phyloP scores from a whole-genome alignment of 2,888 invertebrate species.

The Leptopilina myrica region DNA sequence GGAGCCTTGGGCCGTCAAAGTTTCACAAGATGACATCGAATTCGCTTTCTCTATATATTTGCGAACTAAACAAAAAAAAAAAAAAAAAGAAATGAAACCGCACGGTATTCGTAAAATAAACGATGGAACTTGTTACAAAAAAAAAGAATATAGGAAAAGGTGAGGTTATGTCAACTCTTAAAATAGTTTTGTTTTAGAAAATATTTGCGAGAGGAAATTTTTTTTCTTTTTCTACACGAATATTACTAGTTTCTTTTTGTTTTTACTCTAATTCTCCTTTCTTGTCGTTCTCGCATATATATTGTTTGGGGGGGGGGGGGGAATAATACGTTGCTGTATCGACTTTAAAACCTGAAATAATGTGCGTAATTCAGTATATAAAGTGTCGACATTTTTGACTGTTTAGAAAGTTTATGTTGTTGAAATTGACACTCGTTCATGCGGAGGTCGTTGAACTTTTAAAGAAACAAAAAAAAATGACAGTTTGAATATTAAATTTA shows the following conservation, averaged over 20 bases:
- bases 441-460: neutral
- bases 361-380: no score
- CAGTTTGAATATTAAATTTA: neutral
- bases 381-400: neutral
- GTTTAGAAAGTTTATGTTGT: neutral
- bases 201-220: no score
- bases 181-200: no score
- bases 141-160: neutral
- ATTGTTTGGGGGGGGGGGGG: no score
- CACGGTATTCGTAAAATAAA: neutral
- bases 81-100: no score
- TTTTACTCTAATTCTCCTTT: no score
- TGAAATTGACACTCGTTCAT: conserved; percentile 7
- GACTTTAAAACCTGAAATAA: no score
- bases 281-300: no score
- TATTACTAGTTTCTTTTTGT: no score
- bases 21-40: conserved; percentile 48
- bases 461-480: neutral
- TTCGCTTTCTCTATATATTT: conserved; percentile 58
- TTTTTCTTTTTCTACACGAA: no score
- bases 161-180: neutral
- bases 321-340: no score
- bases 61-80: neutral
- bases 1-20: conserved; percentile 41
- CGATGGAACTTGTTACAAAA: neutral